Conservation (phyloP, 53 echinoderm and acorn worm species). For the Astropecten irregularis region DNA sequence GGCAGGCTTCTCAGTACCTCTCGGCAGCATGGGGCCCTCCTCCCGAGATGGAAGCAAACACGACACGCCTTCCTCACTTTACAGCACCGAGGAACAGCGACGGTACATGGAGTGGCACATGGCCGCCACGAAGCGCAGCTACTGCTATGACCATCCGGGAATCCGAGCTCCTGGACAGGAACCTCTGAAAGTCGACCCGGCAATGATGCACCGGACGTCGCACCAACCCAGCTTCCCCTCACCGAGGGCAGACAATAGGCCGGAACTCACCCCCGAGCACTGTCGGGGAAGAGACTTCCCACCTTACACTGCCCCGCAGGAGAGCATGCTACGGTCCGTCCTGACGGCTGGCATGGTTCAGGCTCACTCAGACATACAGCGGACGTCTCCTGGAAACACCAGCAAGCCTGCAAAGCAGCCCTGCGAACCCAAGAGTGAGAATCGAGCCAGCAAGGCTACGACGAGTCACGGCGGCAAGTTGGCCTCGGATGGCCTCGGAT, state of each 20-base stretch:
- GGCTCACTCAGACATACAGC: conserved; percentile 22
- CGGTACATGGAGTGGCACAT: conserved; percentile 79
- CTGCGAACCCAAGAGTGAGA: conserved; percentile 22
- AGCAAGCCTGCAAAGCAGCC: conserved; percentile 17
- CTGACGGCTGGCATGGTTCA: conserved; percentile 51
- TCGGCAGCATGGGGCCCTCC: conserved; percentile 37
- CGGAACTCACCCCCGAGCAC: conserved; percentile 38
- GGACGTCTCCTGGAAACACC: conserved; percentile 20
- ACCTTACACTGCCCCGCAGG: conserved; percentile 61
- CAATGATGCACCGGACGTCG: conserved; percentile 34
- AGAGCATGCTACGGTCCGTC: conserved; percentile 59
- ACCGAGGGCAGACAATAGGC: conserved; percentile 25
- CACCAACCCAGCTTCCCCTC: conserved; percentile 60
- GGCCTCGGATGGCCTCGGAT: conserved; percentile 12
- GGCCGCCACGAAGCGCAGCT: conserved; percentile 63
- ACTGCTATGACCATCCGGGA: conserved; percentile 51
- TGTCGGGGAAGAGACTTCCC: conserved; percentile 32
- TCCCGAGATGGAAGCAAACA: conserved; percentile 46
- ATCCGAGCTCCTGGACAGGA: conserved; percentile 22
- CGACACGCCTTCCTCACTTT: conserved; percentile 35
- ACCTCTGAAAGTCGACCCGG: conserved; percentile 25
- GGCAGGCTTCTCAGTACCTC: conserved; percentile 24
- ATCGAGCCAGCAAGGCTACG: conserved; percentile 1
- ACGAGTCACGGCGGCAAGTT: conserved; percentile 40
- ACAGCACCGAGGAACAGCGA: conserved; percentile 71